phyloP scores from a whole-genome alignment of 2,797 vertebrate species.

The Danionella dracula region DNA sequence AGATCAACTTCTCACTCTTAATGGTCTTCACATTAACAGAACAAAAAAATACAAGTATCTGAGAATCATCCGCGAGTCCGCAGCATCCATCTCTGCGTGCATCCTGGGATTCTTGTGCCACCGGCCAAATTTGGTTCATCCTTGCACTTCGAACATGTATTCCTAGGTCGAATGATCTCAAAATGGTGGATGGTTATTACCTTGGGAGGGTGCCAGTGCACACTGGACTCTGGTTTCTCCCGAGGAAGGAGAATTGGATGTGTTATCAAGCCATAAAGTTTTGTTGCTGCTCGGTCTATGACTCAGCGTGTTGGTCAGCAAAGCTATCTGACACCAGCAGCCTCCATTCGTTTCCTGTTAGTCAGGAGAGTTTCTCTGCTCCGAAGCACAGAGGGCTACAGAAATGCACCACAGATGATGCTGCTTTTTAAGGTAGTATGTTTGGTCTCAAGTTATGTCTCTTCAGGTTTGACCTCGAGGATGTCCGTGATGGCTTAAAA shows the following conservation, averaged over 20 bases:
- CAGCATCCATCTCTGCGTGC: background rate
- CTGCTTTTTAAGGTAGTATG: no score
- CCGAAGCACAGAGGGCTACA: constrained; percentile 23
- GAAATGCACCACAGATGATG: no score
- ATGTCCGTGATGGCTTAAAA: no score
- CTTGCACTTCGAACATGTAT: constrained; percentile 13
- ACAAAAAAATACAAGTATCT: background rate
- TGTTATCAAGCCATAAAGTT: constrained; percentile 29
- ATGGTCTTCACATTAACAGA: background rate
- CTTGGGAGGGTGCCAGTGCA: constrained; percentile 15
- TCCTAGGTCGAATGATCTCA: constrained; percentile 32
- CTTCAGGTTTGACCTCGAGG: no score
- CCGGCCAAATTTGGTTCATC: constrained; percentile 31
- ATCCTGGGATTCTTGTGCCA: constrained; percentile 9
- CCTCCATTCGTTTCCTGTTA: constrained; percentile 42
- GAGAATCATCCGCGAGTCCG: background rate
- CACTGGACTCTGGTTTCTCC: constrained; percentile 10
- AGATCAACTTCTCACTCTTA: background rate
- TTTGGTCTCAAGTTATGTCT: no score
- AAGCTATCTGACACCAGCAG: constrained; percentile 41
- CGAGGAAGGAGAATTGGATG: constrained; percentile 11
- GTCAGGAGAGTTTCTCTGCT: constrained; percentile 32
- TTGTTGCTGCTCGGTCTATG: constrained; percentile 21
- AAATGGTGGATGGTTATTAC: constrained; percentile 11
- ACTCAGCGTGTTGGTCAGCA: constrained; percentile 18